Evolutionary conservation across 2,797 vertebrate species (phyloP), one percentile per base, ranked within the genome.

Genomic region (Graptemys geographica): DNA sequence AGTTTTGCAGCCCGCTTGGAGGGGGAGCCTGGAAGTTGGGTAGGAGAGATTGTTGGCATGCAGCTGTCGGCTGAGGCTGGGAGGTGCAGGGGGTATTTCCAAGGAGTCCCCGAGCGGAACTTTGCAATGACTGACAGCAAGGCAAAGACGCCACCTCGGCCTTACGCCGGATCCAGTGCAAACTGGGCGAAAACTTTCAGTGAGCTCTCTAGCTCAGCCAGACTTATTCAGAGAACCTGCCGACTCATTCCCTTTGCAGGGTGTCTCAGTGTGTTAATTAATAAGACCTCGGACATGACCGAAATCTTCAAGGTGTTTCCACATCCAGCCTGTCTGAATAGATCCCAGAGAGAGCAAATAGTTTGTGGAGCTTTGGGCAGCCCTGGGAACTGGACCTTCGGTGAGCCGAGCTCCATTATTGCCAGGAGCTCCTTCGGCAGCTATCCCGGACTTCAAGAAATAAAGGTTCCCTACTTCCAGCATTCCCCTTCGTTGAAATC

Each of bases 341-440:
- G 52, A 79, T 57, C 23, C 27, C 41, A 33, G 51, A 44, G 27
- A 87, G 79, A 88, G 65, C 79, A 93, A 93, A 81, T 5, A 81
- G 41, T 82, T 62, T 79, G 51, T 59, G 0, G n/a, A 44, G 49
- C 83, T 15, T 80, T 47, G 19, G 72, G 52, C 52, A 56, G 44
- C 76, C 51, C 41, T 86, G 80, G 81, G 95, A 95, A 94, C 51
- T 93, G 83, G 65, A 80, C 53, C 69, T 90, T 88, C 37, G 53
- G 51, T 51, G 31, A 57, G 59, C 57, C 92, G 27, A 74, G 31
- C 92, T 96, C 94, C 88, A 89, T 89, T 74, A 93, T n/a, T 88
- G 56, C 33, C 86, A 93, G 90, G 95, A 91, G 59, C 56, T 94
- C 85, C 90, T 93, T 94, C 90, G 83, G 92, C 79, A 86, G 80